Base-by-base conservation (phyloP, 2,797 vertebrate genomes). In the Hoplostethus atlanticus region DNA sequence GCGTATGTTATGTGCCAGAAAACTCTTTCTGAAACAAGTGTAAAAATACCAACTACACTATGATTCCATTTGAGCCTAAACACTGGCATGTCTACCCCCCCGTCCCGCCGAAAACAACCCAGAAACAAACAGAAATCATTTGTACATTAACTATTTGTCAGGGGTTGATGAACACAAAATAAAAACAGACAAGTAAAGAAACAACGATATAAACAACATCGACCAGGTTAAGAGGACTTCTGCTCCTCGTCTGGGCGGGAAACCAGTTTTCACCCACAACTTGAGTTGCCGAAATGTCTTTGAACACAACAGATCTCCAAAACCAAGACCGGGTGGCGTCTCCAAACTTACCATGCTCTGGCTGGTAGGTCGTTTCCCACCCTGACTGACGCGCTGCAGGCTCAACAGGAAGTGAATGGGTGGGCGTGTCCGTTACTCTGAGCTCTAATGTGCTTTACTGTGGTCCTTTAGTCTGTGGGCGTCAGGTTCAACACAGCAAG, bases 91-190 rank as follows among this genome's bases (percentile, higher is more conserved):
- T 77, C 57, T 69, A 71, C 59, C 11, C 42, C 46, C 11, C 50
- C 64, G n/a, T 44, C 17, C 68, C 69, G 50, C 56, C 11, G 13
- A 25, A 30, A 31, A 4, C 16, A 38, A 61, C 38, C 0, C 59
- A 46, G 30, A 13, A 64, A 30, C 13, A 30, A 21, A 50, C 67
- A 51, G 51, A 11, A 77, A 75, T 16, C 2, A 71, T 79, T 79
- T 81, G 30, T 78, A 89, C 84, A 86, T 87, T 68, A 65, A 73
- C 63, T 73, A 79, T 62, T 80, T 84, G 65, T 71, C 80, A 31
- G 34, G 7, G 9, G 38, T 21, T 1, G 21, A 21, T 21, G 21
- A 21, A 21, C 21, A 21, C 21, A 31, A 47, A 61, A 67, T 66
- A 31, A 74, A 61, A 64, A 65, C 65, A 40, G 25, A 50, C 44